phyloP scores from a whole-genome alignment of 1,140 invertebrate species.

The Brachystomella parvula region DNA sequence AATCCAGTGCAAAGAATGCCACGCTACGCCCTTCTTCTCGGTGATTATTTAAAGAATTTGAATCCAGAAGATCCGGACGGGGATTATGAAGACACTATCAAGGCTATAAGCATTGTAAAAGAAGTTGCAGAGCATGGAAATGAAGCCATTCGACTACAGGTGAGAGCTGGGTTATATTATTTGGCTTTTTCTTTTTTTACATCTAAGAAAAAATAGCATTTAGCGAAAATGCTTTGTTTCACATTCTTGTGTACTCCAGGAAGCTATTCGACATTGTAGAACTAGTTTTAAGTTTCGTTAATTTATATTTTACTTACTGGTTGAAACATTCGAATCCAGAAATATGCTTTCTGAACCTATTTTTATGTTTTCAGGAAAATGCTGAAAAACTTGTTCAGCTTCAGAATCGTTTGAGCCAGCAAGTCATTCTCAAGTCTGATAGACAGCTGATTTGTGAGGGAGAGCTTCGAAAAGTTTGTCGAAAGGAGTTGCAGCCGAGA shows the following conservation, averaged over 20 bases:
- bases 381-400: conserved; percentile 52
- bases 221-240: conserved; percentile 1
- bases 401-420: conserved; percentile 52
- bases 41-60: conserved; percentile 58
- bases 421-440: conserved; percentile 58
- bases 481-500: conserved; percentile 59
- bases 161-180: conserved; percentile 43
- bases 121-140: conserved; percentile 69
- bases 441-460: conserved; percentile 61
- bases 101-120: conserved; percentile 59
- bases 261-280: too few species aligned
- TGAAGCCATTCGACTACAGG: conserved; percentile 57
- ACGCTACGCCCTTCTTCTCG: conserved; percentile 47
- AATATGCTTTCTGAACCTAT: too few species aligned
- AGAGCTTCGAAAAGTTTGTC: conserved; percentile 57
- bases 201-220: neutral
- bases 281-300: too few species aligned
- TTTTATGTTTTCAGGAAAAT: conserved; percentile 47
- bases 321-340: too few species aligned
- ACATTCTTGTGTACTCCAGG: neutral
- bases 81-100: conserved; percentile 59
- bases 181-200: too few species aligned
- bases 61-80: conserved; percentile 47
- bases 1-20: conserved; percentile 68
- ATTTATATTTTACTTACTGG: neutral